Base-by-base conservation (phyloP, 2,797 vertebrate species). In the Anisognathus igniventris region DNA sequence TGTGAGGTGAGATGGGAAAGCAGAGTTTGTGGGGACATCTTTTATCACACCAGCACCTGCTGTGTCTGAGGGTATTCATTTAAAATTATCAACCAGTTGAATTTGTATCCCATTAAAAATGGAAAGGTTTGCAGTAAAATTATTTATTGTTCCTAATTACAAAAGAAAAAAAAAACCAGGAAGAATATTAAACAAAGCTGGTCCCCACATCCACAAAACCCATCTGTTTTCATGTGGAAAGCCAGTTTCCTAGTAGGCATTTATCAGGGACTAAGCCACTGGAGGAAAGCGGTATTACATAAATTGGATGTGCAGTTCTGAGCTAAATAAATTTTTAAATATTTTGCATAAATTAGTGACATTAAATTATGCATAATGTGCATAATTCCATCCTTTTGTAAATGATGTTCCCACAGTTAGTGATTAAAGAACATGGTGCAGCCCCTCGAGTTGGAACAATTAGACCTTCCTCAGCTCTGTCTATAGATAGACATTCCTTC, bases 401-500 rank as follows among this genome's bases (percentile, higher is more conserved):
- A 88, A 60, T 44, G 6, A 54, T 88, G 74, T 70, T 95, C 23
- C 48, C 27, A 9, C 27, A 28, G 65, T 80, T 89, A 70, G 54
- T 64, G 76, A 79, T 86, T 51, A 45, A 57, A 82, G 56, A 86
- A 19, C 31, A 16, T 35, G 1, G 2, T 10, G n/a, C 62, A 81
- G 67, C 53, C 89, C 82, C 89, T 88, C 2, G 28, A 30, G 74
- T 84, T 91, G 5, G 61, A 92, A 35, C 72, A 93, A 45, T 51
- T 33, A 81, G 71, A 61, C 42, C 61, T 83, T 78, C 54, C 50
- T 4, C 2, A 13, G 44, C 79, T 57, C 65, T 3, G 1, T 80
- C 95, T 94, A 40, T 75, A 95, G 72, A 78, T 65, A 91, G 78
- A 39, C n/a, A 54, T 27, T 51, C 35, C 50, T 58, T 83, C 91